Conservation (phyloP, 2,888 invertebrate genomes). For the Labia minor region DNA sequence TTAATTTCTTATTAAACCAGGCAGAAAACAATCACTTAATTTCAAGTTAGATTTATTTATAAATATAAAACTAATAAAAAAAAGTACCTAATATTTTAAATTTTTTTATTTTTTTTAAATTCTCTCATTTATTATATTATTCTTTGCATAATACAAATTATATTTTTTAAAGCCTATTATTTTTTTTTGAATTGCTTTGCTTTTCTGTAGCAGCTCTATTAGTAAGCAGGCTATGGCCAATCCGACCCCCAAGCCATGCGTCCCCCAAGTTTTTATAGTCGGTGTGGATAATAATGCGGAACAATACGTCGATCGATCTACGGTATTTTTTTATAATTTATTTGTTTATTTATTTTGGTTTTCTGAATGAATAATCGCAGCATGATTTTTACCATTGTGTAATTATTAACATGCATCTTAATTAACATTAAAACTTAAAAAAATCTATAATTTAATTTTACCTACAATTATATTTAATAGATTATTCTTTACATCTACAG, state of each 20-base stretch:
- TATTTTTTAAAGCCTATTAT: slow-evolving; percentile 2
- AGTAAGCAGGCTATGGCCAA: slow-evolving; percentile 20
- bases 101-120: slow-evolving; percentile 16
- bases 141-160: slow-evolving; percentile 18
- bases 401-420: not conserved
- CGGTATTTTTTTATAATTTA: slow-evolving; percentile 28
- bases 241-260: slow-evolving; percentile 21
- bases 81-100: too few species aligned
- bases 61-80: too few species aligned
- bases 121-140: slow-evolving; percentile 17
- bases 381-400: not conserved
- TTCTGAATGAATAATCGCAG: slow-evolving; percentile 17
- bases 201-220: slow-evolving; percentile 16
- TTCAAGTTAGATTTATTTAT: too few species aligned
- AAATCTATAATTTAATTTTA: not conserved
- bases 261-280: slow-evolving; percentile 32
- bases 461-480: not conserved
- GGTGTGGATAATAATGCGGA: slow-evolving; percentile 33
- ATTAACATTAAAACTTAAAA: not conserved
- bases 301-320: slow-evolving; percentile 32
- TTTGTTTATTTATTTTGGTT: slow-evolving; percentile 13
- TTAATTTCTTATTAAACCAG: too few species aligned
- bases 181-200: slow-evolving; percentile 15
- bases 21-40: too few species aligned
- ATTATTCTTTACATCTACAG: not conserved